Percentiles rank a stretch among this genome's conserved stretches.
These are phyloP conservation scores for Mormyrus lacerda DNA, from an alignment of 2,113 vertebrate species.

Conservation along the genomic window DNA sequence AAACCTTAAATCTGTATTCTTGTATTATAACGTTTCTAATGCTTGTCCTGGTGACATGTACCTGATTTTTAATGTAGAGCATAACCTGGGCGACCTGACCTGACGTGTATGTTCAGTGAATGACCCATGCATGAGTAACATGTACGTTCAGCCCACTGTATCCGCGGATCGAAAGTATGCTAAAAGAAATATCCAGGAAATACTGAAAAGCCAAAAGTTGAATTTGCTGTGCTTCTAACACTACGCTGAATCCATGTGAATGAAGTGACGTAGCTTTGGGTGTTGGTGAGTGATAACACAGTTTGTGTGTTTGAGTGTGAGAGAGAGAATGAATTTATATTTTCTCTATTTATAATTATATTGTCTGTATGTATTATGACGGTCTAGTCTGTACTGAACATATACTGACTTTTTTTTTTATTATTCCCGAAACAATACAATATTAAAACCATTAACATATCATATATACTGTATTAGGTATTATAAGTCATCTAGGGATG, in stretches of 20 bases:
- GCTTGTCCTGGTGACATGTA: neutral
- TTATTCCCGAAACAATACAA: neutral
- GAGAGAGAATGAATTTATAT: neutral
- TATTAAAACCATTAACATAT: neutral
- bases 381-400: neutral
- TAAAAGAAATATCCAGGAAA: neutral
- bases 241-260: neutral
- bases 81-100: neutral
- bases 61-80: neutral
- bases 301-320: neutral
- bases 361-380: neutral
- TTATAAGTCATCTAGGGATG: neutral
- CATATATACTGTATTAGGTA: neutral
- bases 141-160: too few relatives aligned
- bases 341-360: neutral
- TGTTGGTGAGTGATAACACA: neutral
- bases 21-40: neutral
- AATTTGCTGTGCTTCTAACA: neutral
- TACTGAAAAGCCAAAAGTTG: neutral
- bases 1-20: neutral
- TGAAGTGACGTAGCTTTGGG: neutral
- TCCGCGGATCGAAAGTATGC: too few relatives aligned
- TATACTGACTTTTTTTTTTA: neutral
- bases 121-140: neutral
- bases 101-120: neutral